Evolutionary conservation across 53 echinoderm and acorn worm species (phyloP).

Genomic region (Henricia sp.): DNA sequence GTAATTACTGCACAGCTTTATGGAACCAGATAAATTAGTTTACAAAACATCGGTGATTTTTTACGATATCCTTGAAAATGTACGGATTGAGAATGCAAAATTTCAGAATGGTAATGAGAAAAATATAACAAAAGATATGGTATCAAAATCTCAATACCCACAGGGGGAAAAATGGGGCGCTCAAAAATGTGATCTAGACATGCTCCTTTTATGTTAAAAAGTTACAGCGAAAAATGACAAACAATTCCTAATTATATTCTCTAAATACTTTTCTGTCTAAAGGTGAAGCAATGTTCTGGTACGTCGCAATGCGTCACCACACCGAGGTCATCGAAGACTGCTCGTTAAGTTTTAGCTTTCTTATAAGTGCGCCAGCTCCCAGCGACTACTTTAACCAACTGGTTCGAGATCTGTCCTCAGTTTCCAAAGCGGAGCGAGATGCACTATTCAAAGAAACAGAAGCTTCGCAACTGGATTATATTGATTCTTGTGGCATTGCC

Average conservation of each 20-base stretch:
- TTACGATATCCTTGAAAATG: no score
- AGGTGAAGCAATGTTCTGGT: constrained; percentile 94
- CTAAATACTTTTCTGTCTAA: not conserved
- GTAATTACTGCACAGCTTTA: no score
- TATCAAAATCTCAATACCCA: no score
- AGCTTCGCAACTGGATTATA: constrained; percentile 41
- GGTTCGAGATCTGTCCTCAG: constrained; percentile 53
- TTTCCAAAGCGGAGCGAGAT: constrained; percentile 35
- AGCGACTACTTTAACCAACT: constrained; percentile 70
- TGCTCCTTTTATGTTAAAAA: not conserved
- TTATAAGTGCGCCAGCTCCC: constrained; percentile 77
- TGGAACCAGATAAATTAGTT: no score
- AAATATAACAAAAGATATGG: no score
- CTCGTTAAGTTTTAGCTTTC: constrained; percentile 90
- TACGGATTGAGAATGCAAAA: no score
- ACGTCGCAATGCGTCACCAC: constrained; percentile 84
- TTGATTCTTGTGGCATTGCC: constrained; percentile 60
- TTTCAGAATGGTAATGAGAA: no score
- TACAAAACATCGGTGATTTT: no score
- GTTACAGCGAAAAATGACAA: not conserved
- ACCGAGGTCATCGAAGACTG: constrained; percentile 88
- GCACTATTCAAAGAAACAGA: constrained; percentile 46
- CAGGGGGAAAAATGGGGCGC: no score
- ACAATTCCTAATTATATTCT: not conserved
- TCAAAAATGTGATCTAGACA: no score